Evolutionary conservation across 2,888 invertebrate species (phyloP).

Genomic region (Branchipolynoe longqiensis): DNA sequence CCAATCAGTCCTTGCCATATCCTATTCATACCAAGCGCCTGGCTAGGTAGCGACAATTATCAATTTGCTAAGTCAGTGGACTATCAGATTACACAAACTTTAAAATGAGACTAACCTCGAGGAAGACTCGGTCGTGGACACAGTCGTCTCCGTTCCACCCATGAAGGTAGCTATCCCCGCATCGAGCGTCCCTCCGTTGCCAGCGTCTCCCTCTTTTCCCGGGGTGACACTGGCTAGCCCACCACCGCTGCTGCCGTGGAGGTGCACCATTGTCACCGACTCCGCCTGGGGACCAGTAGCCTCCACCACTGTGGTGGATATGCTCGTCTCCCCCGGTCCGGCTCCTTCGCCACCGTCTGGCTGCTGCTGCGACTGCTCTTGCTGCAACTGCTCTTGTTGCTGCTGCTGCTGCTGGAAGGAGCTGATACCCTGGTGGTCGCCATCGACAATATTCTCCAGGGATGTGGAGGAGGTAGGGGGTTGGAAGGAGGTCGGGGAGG

Average conservation of each 20-base stretch:
- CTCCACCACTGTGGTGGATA: constrained; percentile 18
- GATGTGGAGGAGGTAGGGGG: constrained; percentile 44
- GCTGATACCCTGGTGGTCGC: background rate
- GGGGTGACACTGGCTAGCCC: constrained; percentile 67
- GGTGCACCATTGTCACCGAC: constrained; percentile 33
- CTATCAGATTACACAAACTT: no score
- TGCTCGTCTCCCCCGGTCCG: no score
- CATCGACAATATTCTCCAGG: constrained; percentile 39
- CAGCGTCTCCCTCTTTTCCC: constrained; percentile 50
- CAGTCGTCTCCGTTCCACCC: constrained; percentile 65
- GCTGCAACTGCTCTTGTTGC: constrained; percentile 62
- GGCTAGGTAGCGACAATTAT: no score
- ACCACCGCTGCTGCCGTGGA: constrained; percentile 51
- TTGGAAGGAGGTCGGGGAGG: constrained; percentile 54
- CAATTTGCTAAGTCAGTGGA: no score
- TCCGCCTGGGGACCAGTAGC: constrained; percentile 24
- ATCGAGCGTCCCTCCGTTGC: background rate
- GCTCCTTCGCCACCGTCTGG: no score
- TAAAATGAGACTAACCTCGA: constrained; percentile 11
- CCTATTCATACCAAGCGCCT: no score
- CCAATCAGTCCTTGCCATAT: no score
- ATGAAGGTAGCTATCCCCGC: constrained; percentile 69
- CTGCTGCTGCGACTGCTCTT: background rate
- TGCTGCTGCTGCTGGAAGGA: constrained; percentile 10
- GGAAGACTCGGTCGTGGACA: constrained; percentile 38